Conservation (phyloP, 2,797 vertebrate species). For the Rhinoraja longicauda region DNA sequence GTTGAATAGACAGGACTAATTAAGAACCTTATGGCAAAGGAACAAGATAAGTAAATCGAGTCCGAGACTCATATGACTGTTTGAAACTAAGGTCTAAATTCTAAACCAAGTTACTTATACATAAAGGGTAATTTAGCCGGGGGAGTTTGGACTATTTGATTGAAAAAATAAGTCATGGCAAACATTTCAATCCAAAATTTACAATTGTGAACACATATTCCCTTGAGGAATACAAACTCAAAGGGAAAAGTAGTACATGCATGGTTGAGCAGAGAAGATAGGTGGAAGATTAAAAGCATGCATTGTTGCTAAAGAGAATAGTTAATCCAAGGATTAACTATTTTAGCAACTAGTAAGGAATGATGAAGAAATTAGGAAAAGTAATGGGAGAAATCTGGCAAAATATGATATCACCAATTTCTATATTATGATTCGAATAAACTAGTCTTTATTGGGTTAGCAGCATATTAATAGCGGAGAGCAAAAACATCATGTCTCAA, state of each 20-base stretch:
- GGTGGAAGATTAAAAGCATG: not conserved
- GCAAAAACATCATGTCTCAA: too few species aligned
- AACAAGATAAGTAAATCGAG: too few species aligned
- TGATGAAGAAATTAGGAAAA: too few species aligned
- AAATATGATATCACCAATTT: not conserved
- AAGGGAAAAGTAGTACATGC: too few species aligned
- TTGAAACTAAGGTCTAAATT: too few species aligned
- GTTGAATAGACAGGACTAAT: not conserved
- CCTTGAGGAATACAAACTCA: too few species aligned
- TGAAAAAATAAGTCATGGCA: not conserved
- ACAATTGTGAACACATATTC: not conserved
- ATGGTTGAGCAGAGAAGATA: too few species aligned
- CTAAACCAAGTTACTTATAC: too few species aligned
- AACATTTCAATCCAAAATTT: not conserved
- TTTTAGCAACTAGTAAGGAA: too few species aligned
- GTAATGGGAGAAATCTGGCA: not conserved
- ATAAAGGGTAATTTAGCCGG: not conserved
- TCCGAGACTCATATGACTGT: too few species aligned
- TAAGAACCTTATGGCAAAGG: not conserved
- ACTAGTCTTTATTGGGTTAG: too few species aligned
- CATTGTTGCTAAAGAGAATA: not conserved
- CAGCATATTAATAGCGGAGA: too few species aligned
- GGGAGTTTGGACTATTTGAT: not conserved
- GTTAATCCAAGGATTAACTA: not conserved
- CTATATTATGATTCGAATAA: not conserved